Conservation (phyloP, 2,113 vertebrate species). For the Coturnix japonica region DNA sequence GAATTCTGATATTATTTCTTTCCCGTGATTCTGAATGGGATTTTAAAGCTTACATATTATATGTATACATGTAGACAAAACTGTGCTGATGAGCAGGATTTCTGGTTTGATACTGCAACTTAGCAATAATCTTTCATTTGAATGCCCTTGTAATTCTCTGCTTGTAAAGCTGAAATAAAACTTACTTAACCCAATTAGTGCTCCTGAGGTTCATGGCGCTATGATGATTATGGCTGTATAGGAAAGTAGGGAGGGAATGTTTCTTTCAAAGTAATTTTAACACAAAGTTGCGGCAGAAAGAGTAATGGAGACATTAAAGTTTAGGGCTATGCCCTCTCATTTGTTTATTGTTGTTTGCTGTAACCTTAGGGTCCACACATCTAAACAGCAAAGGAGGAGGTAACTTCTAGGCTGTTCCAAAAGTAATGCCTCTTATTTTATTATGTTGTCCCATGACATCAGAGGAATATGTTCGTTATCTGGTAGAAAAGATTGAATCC, state of each 20-base stretch:
- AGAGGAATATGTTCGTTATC: neutral
- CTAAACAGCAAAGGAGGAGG: neutral
- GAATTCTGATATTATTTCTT: neutral
- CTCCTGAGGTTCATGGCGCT: neutral
- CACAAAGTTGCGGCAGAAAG: neutral
- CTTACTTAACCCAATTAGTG: neutral
- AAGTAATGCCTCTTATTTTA: neutral
- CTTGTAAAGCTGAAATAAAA: neutral
- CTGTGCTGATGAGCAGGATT: fast-evolving
- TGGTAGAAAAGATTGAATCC: neutral
- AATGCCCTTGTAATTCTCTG: neutral
- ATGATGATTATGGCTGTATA: neutral
- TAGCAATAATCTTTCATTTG: neutral
- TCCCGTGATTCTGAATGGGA: neutral
- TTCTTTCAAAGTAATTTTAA: neutral
- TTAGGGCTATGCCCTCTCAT: neutral
- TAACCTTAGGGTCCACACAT: neutral
- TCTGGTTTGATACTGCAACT: neutral
- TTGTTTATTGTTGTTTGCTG: neutral
- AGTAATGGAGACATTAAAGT: neutral
- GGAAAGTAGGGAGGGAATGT: neutral
- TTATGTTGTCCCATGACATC: neutral
- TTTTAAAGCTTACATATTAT: neutral
- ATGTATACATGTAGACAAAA: neutral
- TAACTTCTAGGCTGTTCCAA: neutral